Base-by-base conservation (phyloP, 2,797 vertebrate species). In the Sebastes umbrosus region DNA sequence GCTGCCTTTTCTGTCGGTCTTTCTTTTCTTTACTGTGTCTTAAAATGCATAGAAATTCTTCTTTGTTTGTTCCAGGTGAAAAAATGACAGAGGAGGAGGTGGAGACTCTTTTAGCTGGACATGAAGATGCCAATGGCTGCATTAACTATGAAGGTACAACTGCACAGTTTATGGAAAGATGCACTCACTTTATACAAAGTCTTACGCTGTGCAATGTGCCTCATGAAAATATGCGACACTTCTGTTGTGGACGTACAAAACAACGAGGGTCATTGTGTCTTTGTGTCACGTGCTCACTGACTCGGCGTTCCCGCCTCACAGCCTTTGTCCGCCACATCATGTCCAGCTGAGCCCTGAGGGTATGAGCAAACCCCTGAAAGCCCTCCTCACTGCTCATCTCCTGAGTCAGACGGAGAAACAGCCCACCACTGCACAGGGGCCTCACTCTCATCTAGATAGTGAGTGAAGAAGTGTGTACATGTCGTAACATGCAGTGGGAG, bases 21-120 rank as follows among this genome's bases (percentile, higher is more conserved):
- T 68, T 32, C 1, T 65, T 52, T 66, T 58, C 16, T 12, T 43
- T 7, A 16, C 27, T 36, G 22, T 3, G 18, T 71, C 16, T 59
- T 20, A 20, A 36, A 70, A n/a, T n/a, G 1, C 20, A 5, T 11
- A 36, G 3, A 14, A 13, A 27, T 46, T 25, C 3, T 22, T 54
- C 0, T 67, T 54, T 80, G 36, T 71, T 70, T 81, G 18, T 59
- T 73, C 1, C 82, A 97, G 97, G 97, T 84, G 97, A 98, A 93
- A 98, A 98, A 90, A 97, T 98, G 97, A 96, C 96, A 0, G 97
- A 98, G 85, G 97, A 98, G 59, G 97, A 98, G 87, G 97, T 98
- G 64, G 97, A 98, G 91, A 96, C 96, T 84, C 93, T 98, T 80
- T 92, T 98, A 91, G 96, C 96, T 0, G 97, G 97, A 78, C 97